A percentile compares a stretch with the other conserved stretches of the same genome.
These are phyloP conservation scores for Prionace glauca DNA, from an alignment of 2,797 vertebrate genomes.

Conservation along the genomic window DNA sequence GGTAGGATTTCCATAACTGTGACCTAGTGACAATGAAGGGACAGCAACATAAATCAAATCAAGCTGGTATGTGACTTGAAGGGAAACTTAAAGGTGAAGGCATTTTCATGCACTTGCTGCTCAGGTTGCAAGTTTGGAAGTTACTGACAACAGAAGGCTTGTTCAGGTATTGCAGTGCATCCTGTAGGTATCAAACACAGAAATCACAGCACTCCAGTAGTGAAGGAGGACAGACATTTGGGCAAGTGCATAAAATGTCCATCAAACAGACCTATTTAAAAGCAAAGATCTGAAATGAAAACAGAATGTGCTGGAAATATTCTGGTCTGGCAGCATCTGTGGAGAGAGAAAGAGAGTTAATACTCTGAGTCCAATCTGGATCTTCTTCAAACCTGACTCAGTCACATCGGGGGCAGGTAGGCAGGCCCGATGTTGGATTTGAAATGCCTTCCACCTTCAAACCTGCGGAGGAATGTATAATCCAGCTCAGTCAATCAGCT, in stretches of 20 bases:
- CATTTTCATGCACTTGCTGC: neutral
- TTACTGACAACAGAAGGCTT: neutral
- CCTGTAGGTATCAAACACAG: neutral
- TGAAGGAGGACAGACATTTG: neutral
- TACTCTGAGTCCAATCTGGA: too few relatives aligned
- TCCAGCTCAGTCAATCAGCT: too few relatives aligned
- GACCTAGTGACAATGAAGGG: too few relatives aligned
- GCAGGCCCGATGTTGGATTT: too few relatives aligned
- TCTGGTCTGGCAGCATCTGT: neutral
- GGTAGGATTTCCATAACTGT: neutral
- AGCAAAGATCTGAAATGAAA: neutral
- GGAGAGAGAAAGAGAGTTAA: too few relatives aligned
- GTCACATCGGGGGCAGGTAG: too few relatives aligned
- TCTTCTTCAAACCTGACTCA: too few relatives aligned
- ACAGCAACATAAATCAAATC: neutral
- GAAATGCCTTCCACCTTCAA: too few relatives aligned
- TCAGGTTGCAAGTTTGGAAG: neutral
- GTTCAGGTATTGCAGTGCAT: neutral
- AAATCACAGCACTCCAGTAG: neutral
- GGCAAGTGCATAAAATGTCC: neutral
- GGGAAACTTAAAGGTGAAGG: neutral
- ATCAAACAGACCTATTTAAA: neutral
- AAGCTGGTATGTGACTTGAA: neutral
- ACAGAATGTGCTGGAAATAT: neutral
- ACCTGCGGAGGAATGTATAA: too few relatives aligned